A percentile compares a stretch with the other conserved stretches of the same genome.
Conservation (phyloP, 35 echinoderm and acorn worm species). For the Heliocidaris erythrogramma region DNA sequence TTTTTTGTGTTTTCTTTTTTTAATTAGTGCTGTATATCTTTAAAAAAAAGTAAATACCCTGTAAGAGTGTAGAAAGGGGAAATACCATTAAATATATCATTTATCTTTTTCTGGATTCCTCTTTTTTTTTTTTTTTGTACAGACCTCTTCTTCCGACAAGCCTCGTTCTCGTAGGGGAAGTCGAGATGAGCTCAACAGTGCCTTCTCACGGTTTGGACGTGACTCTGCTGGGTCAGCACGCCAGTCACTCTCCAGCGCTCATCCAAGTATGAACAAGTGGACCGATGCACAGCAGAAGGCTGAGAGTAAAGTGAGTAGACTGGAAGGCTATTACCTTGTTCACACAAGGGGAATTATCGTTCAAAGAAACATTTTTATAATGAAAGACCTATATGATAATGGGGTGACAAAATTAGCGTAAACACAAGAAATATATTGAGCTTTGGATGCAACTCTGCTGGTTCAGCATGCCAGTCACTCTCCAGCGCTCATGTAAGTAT, state of each 20-base stretch:
- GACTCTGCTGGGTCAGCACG: constrained; percentile 90
- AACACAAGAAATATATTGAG: background rate
- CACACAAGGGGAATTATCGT: no score
- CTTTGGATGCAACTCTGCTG: constrained; percentile 81
- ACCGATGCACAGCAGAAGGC: constrained; percentile 83
- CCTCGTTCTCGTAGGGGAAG: constrained; percentile 35
- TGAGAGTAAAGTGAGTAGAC: constrained; percentile 62
- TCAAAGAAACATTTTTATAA: no score
- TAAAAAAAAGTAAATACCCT: background rate
- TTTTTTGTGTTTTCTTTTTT: no score
- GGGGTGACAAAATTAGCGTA: no score
- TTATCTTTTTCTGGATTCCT: background rate
- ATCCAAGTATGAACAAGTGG: constrained; percentile 87
- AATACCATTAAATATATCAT: background rate
- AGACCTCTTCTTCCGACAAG: constrained; percentile 6
- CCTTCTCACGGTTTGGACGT: constrained; percentile 90
- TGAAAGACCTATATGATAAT: no score
- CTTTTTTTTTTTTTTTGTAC: background rate
- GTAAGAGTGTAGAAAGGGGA: background rate
- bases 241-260: constrained; percentile 79
- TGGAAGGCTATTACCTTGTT: background rate
- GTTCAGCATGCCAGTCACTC: constrained; percentile 66
- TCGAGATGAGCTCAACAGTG: constrained; percentile 56
- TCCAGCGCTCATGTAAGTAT: constrained; percentile 72
- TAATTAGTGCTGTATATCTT: background rate